A percentile compares a stretch with the other conserved stretches of the same genome.
Evolutionary conservation across 2,888 invertebrate genomes (phyloP).

Genomic region (Sarcophaga variegata): DNA sequence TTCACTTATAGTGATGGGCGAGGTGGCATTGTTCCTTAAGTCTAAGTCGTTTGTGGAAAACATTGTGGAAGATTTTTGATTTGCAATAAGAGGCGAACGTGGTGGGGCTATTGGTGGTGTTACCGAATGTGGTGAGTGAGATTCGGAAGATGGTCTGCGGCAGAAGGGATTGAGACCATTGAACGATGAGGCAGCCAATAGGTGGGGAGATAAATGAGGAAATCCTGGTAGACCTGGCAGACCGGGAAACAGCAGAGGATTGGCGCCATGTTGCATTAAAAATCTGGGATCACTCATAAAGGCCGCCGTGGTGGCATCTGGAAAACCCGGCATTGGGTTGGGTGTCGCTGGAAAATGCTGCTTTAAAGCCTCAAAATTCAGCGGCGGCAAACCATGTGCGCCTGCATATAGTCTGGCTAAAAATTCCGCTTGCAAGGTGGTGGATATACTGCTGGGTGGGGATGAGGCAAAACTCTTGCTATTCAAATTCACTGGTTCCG

Average conservation of each 20-base stretch:
- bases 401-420: slow-evolving; percentile 90
- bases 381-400: slow-evolving; percentile 84
- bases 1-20: slow-evolving; percentile 61
- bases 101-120: slow-evolving; percentile 80
- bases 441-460: slow-evolving; percentile 83
- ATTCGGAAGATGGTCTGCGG: slow-evolving; percentile 82
- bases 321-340: slow-evolving; percentile 64
- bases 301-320: slow-evolving; percentile 71
- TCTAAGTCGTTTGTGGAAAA: slow-evolving; percentile 59
- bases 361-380: slow-evolving; percentile 87
- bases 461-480: slow-evolving; percentile 63
- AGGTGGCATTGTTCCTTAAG: slow-evolving; percentile 47
- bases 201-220: slow-evolving; percentile 82
- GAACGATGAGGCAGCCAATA: slow-evolving; percentile 79
- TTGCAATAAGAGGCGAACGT: slow-evolving; percentile 65
- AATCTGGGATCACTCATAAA: slow-evolving; percentile 78
- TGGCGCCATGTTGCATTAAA: slow-evolving; percentile 82
- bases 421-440: slow-evolving; percentile 86
- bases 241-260: slow-evolving; percentile 85
- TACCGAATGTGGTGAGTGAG: slow-evolving; percentile 83
- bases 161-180: slow-evolving; percentile 79
- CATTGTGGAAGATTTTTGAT: slow-evolving; percentile 63
- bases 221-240: slow-evolving; percentile 84
- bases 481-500: slow-evolving; percentile 72
- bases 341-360: slow-evolving; percentile 75